Conservation (phyloP, 2,113 vertebrate species). For the Sterna hirundo region DNA sequence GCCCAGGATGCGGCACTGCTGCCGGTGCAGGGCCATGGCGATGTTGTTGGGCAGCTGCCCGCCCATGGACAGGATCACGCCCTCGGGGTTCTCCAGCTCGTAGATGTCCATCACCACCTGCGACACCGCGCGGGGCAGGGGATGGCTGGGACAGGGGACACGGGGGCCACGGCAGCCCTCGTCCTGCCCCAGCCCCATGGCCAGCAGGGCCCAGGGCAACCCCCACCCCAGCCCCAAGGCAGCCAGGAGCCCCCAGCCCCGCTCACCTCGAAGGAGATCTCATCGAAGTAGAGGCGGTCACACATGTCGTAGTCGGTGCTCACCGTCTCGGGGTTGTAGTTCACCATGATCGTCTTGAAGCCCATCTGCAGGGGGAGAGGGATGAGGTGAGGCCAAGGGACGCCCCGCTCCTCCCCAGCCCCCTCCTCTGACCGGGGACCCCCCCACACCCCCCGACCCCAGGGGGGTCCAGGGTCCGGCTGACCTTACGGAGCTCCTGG, state of each 20-base stretch:
- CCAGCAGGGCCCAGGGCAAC: background rate
- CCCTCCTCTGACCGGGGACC: accelerated
- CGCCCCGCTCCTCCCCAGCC: accelerated
- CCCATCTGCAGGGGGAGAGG: conserved; percentile 82
- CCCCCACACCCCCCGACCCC: accelerated
- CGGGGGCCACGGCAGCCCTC: accelerated
- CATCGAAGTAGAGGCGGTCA: conserved; percentile 95
- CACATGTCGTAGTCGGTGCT: conserved; percentile 99
- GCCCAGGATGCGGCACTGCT: conserved; percentile 94
- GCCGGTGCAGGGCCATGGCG: conserved; percentile 95
- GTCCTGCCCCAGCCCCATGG: background rate
- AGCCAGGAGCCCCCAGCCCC: background rate
- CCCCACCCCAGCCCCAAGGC: background rate
- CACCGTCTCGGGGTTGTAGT: conserved; percentile 98
- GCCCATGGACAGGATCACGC: conserved; percentile 95
- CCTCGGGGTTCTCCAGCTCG: conserved; percentile 92
- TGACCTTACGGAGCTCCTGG: conserved; percentile 91
- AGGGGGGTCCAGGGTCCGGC: accelerated
- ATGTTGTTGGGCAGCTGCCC: conserved; percentile 99
- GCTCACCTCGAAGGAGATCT: conserved; percentile 96
- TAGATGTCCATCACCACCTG: conserved; percentile 99
- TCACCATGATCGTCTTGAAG: conserved; percentile 98
- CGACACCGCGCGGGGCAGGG: accelerated
- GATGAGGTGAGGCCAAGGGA: background rate
- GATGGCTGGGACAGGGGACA: background rate